Evolutionary conservation across 2,888 invertebrate genomes (phyloP).

Genomic region (Hirtodrosophila trivittata): DNA sequence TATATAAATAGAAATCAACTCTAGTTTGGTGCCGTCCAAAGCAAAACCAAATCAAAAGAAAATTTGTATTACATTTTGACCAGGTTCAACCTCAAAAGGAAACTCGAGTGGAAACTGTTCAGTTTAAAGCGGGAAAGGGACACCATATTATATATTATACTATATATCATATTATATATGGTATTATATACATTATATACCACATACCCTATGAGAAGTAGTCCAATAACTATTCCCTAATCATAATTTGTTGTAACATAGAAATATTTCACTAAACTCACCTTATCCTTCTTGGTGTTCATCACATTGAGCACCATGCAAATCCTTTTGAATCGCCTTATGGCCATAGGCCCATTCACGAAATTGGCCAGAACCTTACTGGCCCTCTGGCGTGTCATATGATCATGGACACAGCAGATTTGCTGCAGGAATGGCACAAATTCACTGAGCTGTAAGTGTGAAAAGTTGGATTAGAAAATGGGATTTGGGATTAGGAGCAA

Average conservation of each 20-base stretch:
- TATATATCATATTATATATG: too few species aligned
- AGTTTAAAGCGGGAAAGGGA: too few species aligned
- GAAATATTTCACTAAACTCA: conserved; percentile 6
- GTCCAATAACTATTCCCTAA: too few species aligned
- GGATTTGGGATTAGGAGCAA: background rate
- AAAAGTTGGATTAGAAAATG: background rate
- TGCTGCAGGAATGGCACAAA: conserved; percentile 49
- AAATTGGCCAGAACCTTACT: conserved; percentile 86
- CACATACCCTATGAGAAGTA: too few species aligned
- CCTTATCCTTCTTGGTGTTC: conserved; percentile 1
- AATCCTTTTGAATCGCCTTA: background rate
- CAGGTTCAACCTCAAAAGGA: too few species aligned
- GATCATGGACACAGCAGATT: conserved; percentile 67
- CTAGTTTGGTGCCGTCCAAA: too few species aligned
- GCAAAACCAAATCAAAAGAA: too few species aligned
- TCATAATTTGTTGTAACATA: background rate
- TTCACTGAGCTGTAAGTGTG: conserved; percentile 32
- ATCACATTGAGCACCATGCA: conserved; percentile 8
- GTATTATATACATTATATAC: too few species aligned
- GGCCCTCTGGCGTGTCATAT: conserved; percentile 84
- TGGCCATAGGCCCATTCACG: conserved; percentile 16
- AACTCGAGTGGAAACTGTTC: too few species aligned
- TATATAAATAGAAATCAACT: too few species aligned
- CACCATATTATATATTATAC: too few species aligned
- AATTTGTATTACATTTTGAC: too few species aligned